A percentile compares a stretch with the other conserved stretches of the same genome.
Conservation (phyloP, 2,888 invertebrate genomes). For the Dicycla oo region DNA sequence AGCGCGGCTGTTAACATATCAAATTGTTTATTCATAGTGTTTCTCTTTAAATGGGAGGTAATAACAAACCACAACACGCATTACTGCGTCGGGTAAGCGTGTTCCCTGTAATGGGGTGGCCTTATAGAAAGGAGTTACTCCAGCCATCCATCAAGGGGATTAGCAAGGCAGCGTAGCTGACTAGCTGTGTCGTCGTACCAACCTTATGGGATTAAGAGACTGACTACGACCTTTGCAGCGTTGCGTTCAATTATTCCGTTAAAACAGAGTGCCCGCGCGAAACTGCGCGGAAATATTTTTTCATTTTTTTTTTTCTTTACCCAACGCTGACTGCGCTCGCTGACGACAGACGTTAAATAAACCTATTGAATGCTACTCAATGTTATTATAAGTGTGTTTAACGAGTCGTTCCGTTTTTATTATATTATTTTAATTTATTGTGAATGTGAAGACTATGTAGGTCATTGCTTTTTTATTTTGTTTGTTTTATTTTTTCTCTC, state of each 20-base stretch:
- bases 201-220: slow-evolving; percentile 75
- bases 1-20: slow-evolving; percentile 30
- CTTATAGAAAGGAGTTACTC: slow-evolving; percentile 60
- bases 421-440: too few relatives aligned
- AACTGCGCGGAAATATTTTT: slow-evolving; percentile 37
- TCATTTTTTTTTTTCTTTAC: slow-evolving; percentile 9
- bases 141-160: slow-evolving; percentile 76
- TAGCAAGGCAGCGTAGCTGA: slow-evolving; percentile 66
- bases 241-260: slow-evolving; percentile 72
- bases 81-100: slow-evolving; percentile 41
- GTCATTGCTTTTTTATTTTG: too few relatives aligned
- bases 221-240: slow-evolving; percentile 67
- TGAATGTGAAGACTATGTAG: too few relatives aligned
- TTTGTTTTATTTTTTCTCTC: too few relatives aligned
- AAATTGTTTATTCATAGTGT: slow-evolving; percentile 46
- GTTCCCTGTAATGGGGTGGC: slow-evolving; percentile 64
- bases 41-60: slow-evolving; percentile 50
- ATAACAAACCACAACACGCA: slow-evolving; percentile 57
- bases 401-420: too few relatives aligned
- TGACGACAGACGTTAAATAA: slow-evolving; percentile 10
- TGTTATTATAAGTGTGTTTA: not conserved
- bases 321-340: not conserved
- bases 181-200: slow-evolving; percentile 67
- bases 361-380: not conserved
- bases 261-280: slow-evolving; percentile 60